phyloP scores from a whole-genome alignment of 1,140 invertebrate species.

The Drosophila tropicalis region DNA sequence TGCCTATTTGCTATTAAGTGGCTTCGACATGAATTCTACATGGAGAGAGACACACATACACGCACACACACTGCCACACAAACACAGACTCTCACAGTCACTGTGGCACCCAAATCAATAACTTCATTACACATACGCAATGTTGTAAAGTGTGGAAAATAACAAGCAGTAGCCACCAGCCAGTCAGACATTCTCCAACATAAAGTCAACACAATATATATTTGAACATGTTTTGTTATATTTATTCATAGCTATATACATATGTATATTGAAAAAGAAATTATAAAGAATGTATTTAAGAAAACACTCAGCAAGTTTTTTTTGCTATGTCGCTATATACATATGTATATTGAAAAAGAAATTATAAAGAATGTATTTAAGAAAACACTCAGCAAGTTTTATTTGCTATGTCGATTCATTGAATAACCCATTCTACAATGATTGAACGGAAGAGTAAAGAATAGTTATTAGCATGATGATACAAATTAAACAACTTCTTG shows the following conservation, averaged over 20 bases:
- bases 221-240: too few relatives aligned
- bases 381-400: neutral
- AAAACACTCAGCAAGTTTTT: too few relatives aligned
- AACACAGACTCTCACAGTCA: neutral
- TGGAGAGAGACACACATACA: neutral
- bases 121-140: slow-evolving; percentile 10
- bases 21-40: slow-evolving; percentile 2
- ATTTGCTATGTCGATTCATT: neutral
- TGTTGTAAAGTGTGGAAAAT: neutral
- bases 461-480: too few relatives aligned
- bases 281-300: slow-evolving; percentile 1
- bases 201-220: neutral
- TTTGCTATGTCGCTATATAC: too few relatives aligned
- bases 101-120: neutral
- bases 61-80: neutral
- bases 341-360: neutral
- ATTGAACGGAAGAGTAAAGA: too few relatives aligned
- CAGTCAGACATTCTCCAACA: neutral
- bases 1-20: slow-evolving; percentile 11
- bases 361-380: slow-evolving; percentile 1
- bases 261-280: neutral
- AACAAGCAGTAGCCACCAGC: neutral
- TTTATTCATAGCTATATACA: too few relatives aligned
- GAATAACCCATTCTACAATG: neutral
- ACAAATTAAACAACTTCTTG: too few relatives aligned